Conservation (phyloP, 2,888 invertebrate genomes). For the Coelinius sp. region DNA sequence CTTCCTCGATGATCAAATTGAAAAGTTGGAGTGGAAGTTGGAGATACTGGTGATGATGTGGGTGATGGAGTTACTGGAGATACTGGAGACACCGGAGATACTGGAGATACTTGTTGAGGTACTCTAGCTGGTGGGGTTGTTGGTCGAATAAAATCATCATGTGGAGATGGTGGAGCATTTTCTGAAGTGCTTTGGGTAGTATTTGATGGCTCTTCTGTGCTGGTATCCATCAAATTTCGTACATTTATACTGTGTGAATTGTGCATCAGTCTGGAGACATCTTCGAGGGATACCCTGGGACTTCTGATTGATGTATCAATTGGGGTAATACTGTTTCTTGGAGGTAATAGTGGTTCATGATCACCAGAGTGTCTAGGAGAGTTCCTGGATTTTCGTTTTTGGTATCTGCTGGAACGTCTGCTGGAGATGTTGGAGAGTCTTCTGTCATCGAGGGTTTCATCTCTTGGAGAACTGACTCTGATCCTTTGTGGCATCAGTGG, state of each 20-base stretch:
- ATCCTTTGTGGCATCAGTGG: slow-evolving; percentile 32
- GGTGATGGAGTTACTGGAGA: neutral
- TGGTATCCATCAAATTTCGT: slow-evolving; percentile 44
- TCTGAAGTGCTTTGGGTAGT: neutral
- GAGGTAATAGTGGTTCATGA: slow-evolving; percentile 39
- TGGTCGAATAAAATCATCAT: too few relatives aligned
- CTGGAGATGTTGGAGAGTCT: slow-evolving; percentile 16
- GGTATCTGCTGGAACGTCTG: slow-evolving; percentile 16
- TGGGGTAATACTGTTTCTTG: neutral
- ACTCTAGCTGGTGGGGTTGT: too few relatives aligned
- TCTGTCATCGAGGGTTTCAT: neutral
- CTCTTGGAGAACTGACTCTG: slow-evolving; percentile 11
- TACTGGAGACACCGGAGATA: neutral
- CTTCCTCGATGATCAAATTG: slow-evolving; percentile 7
- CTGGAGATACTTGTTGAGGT: too few relatives aligned
- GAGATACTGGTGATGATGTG: neutral
- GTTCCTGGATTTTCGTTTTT: slow-evolving; percentile 9
- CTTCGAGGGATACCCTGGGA: slow-evolving; percentile 61
- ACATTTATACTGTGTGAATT: slow-evolving; percentile 62
- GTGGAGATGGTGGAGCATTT: too few relatives aligned
- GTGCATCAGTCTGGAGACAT: slow-evolving; percentile 62
- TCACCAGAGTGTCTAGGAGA: slow-evolving; percentile 14
- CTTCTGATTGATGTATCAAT: slow-evolving; percentile 46
- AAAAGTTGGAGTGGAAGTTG: slow-evolving; percentile 9
- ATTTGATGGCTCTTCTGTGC: neutral